Evolutionary conservation across 2,888 invertebrate genomes (phyloP).

Genomic region (Diarsia rubi): DNA sequence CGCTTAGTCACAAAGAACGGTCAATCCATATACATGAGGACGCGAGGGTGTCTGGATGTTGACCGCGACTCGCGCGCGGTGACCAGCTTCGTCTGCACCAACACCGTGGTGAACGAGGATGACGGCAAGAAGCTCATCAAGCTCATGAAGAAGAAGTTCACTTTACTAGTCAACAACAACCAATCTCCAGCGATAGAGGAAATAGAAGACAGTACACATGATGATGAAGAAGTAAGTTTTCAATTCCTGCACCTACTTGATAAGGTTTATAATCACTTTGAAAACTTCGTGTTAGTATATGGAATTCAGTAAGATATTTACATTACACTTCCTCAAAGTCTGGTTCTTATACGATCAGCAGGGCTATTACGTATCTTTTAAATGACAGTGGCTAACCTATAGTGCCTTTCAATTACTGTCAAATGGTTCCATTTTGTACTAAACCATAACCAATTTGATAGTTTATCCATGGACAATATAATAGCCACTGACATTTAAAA

Average conservation of each 20-base stretch:
- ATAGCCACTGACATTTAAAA: too few species aligned
- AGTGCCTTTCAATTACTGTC: too few species aligned
- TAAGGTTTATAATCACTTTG: constrained; percentile 3
- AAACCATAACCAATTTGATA: too few species aligned
- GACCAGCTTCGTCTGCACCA: constrained; percentile 96
- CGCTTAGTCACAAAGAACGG: constrained; percentile 95
- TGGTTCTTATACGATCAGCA: too few species aligned
- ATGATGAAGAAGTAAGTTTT: constrained; percentile 41
- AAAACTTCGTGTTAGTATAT: too few species aligned
- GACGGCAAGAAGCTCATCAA: constrained; percentile 93
- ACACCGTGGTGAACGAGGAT: constrained; percentile 93
- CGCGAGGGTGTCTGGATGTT: constrained; percentile 95
- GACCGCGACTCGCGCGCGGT: constrained; percentile 93
- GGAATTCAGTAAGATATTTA: too few species aligned
- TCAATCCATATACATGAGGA: constrained; percentile 95
- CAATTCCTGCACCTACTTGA: background rate
- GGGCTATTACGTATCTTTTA: too few species aligned
- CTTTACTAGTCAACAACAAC: constrained; percentile 87
- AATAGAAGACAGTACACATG: constrained; percentile 56
- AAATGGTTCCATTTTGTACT: too few species aligned
- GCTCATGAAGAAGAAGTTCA: constrained; percentile 94
- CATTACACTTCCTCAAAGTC: too few species aligned
- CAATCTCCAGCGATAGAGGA: constrained; percentile 63
- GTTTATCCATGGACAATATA: too few species aligned
- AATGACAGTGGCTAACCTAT: too few species aligned